Evolutionary conservation across 2,888 invertebrate genomes (phyloP), one percentile per base, ranked within the genome.

Genomic region (Aspidiotus destructor): DNA sequence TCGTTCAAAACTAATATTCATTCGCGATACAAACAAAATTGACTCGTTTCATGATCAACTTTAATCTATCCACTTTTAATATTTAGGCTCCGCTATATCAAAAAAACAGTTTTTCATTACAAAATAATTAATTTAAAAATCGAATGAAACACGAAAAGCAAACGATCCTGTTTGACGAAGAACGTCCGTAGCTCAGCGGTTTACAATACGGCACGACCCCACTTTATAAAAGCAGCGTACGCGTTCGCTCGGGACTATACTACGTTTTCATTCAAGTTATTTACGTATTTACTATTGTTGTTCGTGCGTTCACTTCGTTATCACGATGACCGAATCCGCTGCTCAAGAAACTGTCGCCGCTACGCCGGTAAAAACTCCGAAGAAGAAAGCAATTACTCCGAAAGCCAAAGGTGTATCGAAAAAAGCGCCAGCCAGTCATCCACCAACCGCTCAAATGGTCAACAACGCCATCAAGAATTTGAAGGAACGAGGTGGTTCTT

Each of bases 371-470:
- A 48, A 44, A 1, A 70, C 73, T 10, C 73, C 74, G 41, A 72
- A 72, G 11, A 74, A 73, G 70, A 71, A 72, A 9, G 74, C 61
- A 73, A 69, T 52, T 7, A 65, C 61, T 9, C 41, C 64, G 9
- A 64, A 68, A 55, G 70, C 71, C 8, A 72, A 73, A 58, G 61
- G 72, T 0, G 57, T 68, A 1, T 48, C 70, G 0, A 72, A 71
- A 6, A 72, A 74, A 11, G 73, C 74, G 7, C 77, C 76, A 71
- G 75, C 80, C 2, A 72, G 75, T 17, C 83, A 82, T 75, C 83
- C 83, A 0, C 78, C 77, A 16, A 80, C 80, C 0, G 74, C 80
- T 1, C 77, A 78, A 44, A 83, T 86, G 84, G 84, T 85, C 0
- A 81, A 78, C 72, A 77, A 76, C 44, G 84, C 86, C 2, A 80